A percentile compares a stretch with the other conserved stretches of the same genome.
Conservation (phyloP, 2,113 vertebrate genomes). For the Benitochromis conjunctus region DNA sequence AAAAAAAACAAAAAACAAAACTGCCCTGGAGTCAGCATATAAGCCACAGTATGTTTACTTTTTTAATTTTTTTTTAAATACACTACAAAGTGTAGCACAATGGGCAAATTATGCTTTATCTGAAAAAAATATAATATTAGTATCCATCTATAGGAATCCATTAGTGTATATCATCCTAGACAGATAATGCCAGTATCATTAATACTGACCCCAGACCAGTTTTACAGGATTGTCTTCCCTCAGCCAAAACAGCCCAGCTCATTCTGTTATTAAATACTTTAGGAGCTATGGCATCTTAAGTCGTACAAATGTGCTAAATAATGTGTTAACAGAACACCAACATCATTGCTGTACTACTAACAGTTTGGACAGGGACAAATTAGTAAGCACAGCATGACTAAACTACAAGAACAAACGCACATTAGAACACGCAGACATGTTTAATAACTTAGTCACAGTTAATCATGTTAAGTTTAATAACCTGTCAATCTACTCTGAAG, state of each 20-base stretch:
- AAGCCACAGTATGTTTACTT: not conserved
- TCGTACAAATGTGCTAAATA: not conserved
- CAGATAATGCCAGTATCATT: not conserved
- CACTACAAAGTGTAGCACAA: not conserved
- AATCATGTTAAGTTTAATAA: not conserved
- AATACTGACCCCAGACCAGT: constrained; percentile 53
- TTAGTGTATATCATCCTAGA: not conserved
- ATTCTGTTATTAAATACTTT: not conserved
- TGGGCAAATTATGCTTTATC: not conserved
- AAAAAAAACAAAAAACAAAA: not conserved
- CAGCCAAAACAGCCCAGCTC: constrained; percentile 28
- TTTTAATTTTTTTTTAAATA: fast-evolving
- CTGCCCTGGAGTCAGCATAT: constrained; percentile 40
- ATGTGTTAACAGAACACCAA: not conserved
- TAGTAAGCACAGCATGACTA: not conserved
- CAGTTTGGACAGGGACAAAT: not conserved
- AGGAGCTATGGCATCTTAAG: not conserved
- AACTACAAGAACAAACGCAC: constrained; percentile 16
- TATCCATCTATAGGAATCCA: not conserved
- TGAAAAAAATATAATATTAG: not conserved
- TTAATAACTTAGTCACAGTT: not conserved
- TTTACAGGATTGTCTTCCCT: not conserved
- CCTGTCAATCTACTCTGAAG: not conserved
- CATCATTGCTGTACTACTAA: not conserved
- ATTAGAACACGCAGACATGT: not conserved